Percentiles rank a stretch among this genome's conserved stretches.
Evolutionary conservation across 1,140 invertebrate genomes (phyloP).

Genomic region (Stegodyphus dumicola): DNA sequence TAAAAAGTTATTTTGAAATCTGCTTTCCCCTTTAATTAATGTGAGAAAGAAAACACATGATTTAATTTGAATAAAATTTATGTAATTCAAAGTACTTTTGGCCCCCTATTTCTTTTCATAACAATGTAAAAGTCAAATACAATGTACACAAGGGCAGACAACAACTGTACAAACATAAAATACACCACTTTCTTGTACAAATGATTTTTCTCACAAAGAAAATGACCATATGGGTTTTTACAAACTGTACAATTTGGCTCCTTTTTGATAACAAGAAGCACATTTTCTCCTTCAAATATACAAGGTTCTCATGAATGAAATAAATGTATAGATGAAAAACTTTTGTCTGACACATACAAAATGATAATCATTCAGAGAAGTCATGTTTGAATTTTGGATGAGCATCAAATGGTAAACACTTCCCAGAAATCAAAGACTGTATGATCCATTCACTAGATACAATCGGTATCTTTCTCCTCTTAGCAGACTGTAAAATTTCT

Average conservation of each 20-base stretch:
- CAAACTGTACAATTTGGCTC: slow-evolving; percentile 20
- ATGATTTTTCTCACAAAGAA: background rate
- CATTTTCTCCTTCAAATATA: background rate
- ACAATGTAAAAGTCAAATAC: too few relatives aligned
- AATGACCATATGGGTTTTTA: slow-evolving; percentile 12
- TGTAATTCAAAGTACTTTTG: too few relatives aligned
- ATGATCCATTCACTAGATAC: slow-evolving; percentile 69
- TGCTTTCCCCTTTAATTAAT: too few relatives aligned
- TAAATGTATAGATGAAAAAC: background rate
- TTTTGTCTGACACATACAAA: too few relatives aligned
- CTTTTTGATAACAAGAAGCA: too few relatives aligned
- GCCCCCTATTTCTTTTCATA: too few relatives aligned
- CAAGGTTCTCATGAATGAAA: background rate
- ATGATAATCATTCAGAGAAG: slow-evolving; percentile 6
- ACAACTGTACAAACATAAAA: too few relatives aligned
- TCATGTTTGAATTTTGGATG: slow-evolving; percentile 66
- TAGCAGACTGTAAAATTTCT: slow-evolving; percentile 63
- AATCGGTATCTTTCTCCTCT: slow-evolving; percentile 65
- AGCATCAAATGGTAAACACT: slow-evolving; percentile 63
- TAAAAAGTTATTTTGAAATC: too few relatives aligned
- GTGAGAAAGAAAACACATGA: too few relatives aligned
- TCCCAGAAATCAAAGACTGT: slow-evolving; percentile 68
- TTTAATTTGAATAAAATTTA: too few relatives aligned
- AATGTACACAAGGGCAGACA: too few relatives aligned
- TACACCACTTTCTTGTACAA: too few relatives aligned